These are phyloP conservation scores for Melanotaenia duboulayi DNA, from an alignment of 2,113 vertebrate genomes.

Conservation along the genomic window DNA sequence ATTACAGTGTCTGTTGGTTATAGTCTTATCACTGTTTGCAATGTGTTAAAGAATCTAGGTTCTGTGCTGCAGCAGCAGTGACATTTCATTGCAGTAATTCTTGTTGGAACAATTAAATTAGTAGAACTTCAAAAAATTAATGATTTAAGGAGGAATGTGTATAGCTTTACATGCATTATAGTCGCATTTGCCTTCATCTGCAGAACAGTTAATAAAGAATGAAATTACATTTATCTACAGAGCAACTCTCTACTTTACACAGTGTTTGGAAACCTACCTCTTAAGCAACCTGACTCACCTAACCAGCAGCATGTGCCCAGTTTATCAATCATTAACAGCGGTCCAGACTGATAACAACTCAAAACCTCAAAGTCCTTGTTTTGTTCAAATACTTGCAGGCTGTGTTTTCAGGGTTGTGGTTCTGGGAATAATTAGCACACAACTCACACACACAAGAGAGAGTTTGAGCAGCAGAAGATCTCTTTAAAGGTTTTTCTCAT, in stretches of 20 bases:
- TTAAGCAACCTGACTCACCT: constrained; percentile 1
- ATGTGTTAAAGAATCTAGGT: constrained; percentile 10
- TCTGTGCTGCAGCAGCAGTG: background rate
- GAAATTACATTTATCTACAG: constrained; percentile 11
- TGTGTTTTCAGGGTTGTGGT: background rate
- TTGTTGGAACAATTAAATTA: background rate
- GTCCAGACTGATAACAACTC: constrained; percentile 11
- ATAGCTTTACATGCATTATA: constrained; percentile 9
- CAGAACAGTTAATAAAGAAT: constrained; percentile 22
- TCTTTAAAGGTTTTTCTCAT: constrained; percentile 96
- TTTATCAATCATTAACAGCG: constrained; percentile 27
- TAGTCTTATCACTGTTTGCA: background rate
- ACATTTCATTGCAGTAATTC: background rate
- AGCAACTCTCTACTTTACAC: constrained; percentile 18
- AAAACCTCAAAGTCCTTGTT: background rate
- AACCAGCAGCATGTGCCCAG: background rate
- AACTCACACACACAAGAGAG: constrained; percentile 85
- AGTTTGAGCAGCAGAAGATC: constrained; percentile 90
- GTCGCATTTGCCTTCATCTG: constrained; percentile 33
- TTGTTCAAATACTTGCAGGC: background rate
- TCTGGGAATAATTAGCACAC: constrained; percentile 68
- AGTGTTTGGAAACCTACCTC: constrained; percentile 43
- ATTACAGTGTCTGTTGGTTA: constrained; percentile 15
- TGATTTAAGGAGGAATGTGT: background rate
- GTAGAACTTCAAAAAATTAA: background rate